Evolutionary conservation across 92 coral and sea anemone species (phyloP).

Genomic region (Blastomussa wellsi): DNA sequence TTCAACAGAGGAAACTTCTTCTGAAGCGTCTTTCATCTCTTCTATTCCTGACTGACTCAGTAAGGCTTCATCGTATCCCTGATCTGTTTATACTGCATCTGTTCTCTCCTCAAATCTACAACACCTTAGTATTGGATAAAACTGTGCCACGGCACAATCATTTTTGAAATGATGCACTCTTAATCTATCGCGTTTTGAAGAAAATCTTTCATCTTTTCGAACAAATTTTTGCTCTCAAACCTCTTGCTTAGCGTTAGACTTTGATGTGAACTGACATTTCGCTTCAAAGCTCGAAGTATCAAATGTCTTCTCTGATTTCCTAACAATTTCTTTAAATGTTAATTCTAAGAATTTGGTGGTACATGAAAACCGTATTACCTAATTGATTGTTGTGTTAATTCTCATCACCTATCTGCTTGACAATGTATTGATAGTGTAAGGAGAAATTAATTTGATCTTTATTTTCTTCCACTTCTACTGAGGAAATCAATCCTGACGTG

Average conservation of each 20-base stretch:
- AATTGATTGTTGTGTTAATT: background rate
- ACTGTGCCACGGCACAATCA: background rate
- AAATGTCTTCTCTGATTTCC: background rate
- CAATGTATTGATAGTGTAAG: background rate
- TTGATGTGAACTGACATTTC: background rate
- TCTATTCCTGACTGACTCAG: conserved; percentile 27
- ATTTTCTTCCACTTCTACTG: background rate
- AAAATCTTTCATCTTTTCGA: too few species aligned
- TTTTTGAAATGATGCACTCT: background rate
- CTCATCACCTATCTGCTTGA: background rate
- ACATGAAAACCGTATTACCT: background rate
- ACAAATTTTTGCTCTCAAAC: background rate
- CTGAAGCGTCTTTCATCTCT: background rate
- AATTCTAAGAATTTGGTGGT: background rate
- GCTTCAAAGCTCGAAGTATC: background rate
- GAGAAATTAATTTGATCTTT: background rate
- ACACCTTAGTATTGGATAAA: background rate
- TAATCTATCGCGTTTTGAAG: too few species aligned
- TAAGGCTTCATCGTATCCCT: background rate
- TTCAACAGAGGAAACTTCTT: background rate
- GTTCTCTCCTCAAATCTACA: background rate
- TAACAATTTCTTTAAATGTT: background rate
- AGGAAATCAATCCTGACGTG: background rate
- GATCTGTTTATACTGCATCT: background rate
- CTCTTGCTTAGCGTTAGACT: background rate